Percentiles rank a stretch among this genome's conserved stretches.
These are phyloP conservation scores for Kryptopterus vitreolus DNA, from an alignment of 2,797 vertebrate species.

Conservation along the genomic window DNA sequence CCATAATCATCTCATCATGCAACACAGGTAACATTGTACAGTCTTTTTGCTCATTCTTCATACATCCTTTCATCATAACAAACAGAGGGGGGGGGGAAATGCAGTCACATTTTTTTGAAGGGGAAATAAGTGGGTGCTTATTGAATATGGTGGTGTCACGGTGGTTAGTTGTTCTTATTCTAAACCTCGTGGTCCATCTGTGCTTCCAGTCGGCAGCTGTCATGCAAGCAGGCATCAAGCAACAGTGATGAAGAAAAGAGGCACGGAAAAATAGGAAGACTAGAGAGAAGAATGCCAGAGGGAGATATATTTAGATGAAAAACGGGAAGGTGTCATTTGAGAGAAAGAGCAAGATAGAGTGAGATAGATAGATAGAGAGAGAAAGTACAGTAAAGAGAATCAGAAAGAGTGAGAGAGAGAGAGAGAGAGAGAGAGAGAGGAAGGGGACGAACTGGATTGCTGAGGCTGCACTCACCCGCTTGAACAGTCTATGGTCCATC, in stretches of 20 bases:
- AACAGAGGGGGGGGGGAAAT: constrained; percentile 53
- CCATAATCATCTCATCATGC: constrained; percentile 73
- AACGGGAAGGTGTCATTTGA: constrained; percentile 38
- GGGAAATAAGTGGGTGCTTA: constrained; percentile 56
- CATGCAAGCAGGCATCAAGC: constrained; percentile 99
- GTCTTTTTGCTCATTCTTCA: constrained; percentile 56
- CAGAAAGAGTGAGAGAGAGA: constrained; percentile 48
- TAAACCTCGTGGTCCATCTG: constrained; percentile 74
- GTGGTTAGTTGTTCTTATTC: constrained; percentile 79
- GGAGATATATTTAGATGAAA: constrained; percentile 63
- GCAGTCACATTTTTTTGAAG: constrained; percentile 53
- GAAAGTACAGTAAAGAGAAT: constrained; percentile 66
- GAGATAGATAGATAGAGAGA: constrained; percentile 56
- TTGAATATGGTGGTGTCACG: constrained; percentile 72
- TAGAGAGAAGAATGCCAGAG: constrained; percentile 70
- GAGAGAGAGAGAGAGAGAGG: not conserved
- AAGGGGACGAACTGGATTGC: constrained; percentile 82
- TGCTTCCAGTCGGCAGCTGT: constrained; percentile 86
- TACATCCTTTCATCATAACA: constrained; percentile 62
- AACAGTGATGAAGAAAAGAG: constrained; percentile 73
- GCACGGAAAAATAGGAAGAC: constrained; percentile 54
- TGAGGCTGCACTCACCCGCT: constrained; percentile 99
- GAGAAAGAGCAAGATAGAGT: constrained; percentile 63
- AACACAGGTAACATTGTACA: constrained; percentile 67
- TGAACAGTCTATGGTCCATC: constrained; percentile 99